These are phyloP conservation scores for Ellobium chinense DNA, from an alignment of 2,888 invertebrate genomes.

Conservation along the genomic window DNA sequence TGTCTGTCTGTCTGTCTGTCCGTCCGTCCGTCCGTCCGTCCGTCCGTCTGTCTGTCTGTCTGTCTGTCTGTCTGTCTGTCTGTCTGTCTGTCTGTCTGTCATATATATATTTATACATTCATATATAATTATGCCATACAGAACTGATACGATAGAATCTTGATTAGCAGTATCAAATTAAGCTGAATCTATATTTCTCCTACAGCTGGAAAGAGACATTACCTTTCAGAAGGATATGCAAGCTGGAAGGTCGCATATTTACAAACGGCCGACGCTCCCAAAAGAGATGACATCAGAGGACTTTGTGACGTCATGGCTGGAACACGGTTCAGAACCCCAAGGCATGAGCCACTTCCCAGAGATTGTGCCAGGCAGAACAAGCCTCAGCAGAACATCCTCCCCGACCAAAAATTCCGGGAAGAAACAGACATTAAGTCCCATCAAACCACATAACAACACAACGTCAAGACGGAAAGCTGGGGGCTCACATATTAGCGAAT, in stretches of 20 bases:
- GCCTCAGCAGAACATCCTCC: not conserved
- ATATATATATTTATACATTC: too few species aligned
- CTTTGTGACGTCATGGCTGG: conserved; percentile 39
- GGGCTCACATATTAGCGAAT: not conserved
- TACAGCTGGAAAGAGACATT: conserved; percentile 11
- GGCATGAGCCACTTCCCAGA: conserved; percentile 38
- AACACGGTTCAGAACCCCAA: conserved; percentile 33
- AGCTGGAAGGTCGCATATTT: not conserved
- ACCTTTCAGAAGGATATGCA: conserved; percentile 2
- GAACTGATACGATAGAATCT: too few species aligned
- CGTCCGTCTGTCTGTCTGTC: too few species aligned
- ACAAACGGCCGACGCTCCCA: conserved; percentile 27
- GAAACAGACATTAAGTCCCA: not conserved
- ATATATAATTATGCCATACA: too few species aligned
- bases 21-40: too few species aligned
- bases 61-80: too few species aligned
- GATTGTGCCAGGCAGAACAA: not conserved
- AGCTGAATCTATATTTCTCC: too few species aligned
- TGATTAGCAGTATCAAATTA: too few species aligned
- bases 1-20: too few species aligned
- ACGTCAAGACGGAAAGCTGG: not conserved
- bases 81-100: too few species aligned
- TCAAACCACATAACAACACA: not conserved
- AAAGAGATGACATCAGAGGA: conserved; percentile 37
- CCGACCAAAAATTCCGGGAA: not conserved